Conservation (phyloP, 2,113 vertebrate species). For the Sinocyclocheilus maitianheensis region DNA sequence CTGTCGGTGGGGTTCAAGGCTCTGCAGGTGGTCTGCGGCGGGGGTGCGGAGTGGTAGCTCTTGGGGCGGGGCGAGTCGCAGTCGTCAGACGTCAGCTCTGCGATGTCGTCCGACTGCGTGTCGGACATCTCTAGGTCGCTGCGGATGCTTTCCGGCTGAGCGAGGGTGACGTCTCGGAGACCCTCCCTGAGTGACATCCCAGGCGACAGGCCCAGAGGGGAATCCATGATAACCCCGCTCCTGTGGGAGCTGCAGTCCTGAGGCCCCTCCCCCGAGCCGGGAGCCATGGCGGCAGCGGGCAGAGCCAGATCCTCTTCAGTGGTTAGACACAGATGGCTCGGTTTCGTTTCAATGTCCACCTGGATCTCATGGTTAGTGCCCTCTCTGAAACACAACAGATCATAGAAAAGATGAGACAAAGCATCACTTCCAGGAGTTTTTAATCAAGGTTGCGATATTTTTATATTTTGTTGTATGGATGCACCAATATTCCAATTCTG, state of each 20-base stretch:
- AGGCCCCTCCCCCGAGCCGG: slow-evolving; percentile 72
- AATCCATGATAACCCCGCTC: slow-evolving; percentile 72
- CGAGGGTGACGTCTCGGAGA: slow-evolving; percentile 89
- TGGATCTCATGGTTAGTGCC: slow-evolving; percentile 98
- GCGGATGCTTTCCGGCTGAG: slow-evolving; percentile 96
- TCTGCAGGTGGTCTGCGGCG: slow-evolving; percentile 67
- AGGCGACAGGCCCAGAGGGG: slow-evolving; percentile 66
- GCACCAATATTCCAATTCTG: not conserved
- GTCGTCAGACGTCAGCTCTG: slow-evolving; percentile 94
- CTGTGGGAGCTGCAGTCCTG: slow-evolving; percentile 79
- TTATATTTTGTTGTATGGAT: not conserved
- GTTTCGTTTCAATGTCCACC: slow-evolving; percentile 98
- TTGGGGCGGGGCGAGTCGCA: slow-evolving; percentile 85
- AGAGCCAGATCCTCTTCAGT: slow-evolving; percentile 93
- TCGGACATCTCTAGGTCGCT: slow-evolving; percentile 98
- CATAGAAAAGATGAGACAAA: not conserved
- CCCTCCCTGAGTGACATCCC: slow-evolving; percentile 77
- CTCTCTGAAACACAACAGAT: slow-evolving; percentile 80
- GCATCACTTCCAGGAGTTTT: not conserved
- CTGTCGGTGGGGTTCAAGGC: slow-evolving; percentile 69
- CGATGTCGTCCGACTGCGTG: slow-evolving; percentile 95
- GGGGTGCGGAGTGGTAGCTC: slow-evolving; percentile 55
- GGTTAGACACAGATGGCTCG: slow-evolving; percentile 93
- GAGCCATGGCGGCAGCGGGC: slow-evolving; percentile 65
- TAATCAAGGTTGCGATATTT: not conserved